Evolutionary conservation across 2,113 vertebrate genomes (phyloP), one percentile per base, ranked within the genome.

Genomic region (Phyllostomus hastatus): DNA sequence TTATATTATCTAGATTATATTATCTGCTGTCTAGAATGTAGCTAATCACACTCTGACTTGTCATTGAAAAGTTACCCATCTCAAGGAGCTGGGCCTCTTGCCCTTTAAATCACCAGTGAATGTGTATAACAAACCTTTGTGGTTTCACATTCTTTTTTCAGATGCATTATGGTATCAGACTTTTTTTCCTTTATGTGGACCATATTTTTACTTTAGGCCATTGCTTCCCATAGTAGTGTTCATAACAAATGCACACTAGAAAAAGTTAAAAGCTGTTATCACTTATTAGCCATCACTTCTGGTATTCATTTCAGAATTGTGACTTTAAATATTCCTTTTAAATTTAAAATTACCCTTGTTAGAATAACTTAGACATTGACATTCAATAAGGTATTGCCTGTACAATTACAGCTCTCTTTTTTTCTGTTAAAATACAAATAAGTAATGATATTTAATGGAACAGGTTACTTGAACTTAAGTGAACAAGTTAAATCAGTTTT

Each of bases 291-390:
- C 33, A 72, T 72, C 19, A 22, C 66, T 92, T 76, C 24, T 78
- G 20, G 28, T 91, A 6, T 72, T 80, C 4, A 43, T 59, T 94
- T 79, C 41, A 87, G 57, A 73, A 92, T 83, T 90, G 22, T 81
- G 38, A 57, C 10, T 35, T 89, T 69, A 69, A 90, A 33, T 38
- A 54, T 70, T 57, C 57, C 17, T 70, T 93, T 81, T 79, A 75
- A 70, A 89, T 89, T 94, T 91, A 83, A 95, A 95, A 91, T 89
- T 52, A 75, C 9, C 76, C 10, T 87, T 87, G 26, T 75, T 69
- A 78, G 12, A 85, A 5, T 48, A 64, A 66, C 14, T 28, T 84
- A 67, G 11, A 8, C 43, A 76, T 41, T 19, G 48, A 10, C 7
- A 89, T 33, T 83, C 48, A 82, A 46, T 75, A 89, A 52, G 38